Conservation (phyloP, 2,113 vertebrate genomes). For the Stigmatopora nigra region DNA sequence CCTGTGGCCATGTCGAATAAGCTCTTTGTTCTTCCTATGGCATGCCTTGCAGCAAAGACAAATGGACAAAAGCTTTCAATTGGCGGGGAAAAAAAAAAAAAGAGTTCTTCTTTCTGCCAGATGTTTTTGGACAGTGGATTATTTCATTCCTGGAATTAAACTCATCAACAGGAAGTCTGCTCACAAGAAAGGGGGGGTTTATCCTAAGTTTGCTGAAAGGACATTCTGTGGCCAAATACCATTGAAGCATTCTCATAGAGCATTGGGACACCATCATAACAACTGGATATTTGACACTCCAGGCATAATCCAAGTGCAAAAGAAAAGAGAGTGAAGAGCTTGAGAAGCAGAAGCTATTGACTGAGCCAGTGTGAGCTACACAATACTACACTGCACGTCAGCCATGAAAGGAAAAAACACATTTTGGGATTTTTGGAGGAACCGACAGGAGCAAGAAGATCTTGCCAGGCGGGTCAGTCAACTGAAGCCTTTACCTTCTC, state of each 20-base stretch:
- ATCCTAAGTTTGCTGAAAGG: background rate
- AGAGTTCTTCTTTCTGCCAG: background rate
- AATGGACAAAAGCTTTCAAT: background rate
- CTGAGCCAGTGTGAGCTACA: background rate
- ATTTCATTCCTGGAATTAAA: background rate
- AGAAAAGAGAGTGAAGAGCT: background rate
- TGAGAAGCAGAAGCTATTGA: background rate
- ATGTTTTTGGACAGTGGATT: background rate
- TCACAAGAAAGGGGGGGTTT: background rate
- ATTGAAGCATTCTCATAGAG: background rate
- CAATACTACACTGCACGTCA: too few species aligned
- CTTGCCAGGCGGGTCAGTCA: background rate
- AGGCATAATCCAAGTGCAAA: background rate
- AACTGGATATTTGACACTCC: background rate
- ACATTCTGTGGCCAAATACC: background rate
- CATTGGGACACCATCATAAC: too few species aligned
- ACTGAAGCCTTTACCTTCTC: conserved; percentile 7
- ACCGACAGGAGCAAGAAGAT: conserved; percentile 5
- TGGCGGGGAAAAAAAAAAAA: background rate
- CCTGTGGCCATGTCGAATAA: too few species aligned
- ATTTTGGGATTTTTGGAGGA: conserved; percentile 19
- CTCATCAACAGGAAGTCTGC: background rate
- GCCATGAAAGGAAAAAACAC: conserved; percentile 2
- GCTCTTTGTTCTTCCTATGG: background rate
- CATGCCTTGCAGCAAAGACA: background rate